Base-by-base conservation (phyloP, 2,797 vertebrate species). In the Lindbergichthys nudifrons region DNA sequence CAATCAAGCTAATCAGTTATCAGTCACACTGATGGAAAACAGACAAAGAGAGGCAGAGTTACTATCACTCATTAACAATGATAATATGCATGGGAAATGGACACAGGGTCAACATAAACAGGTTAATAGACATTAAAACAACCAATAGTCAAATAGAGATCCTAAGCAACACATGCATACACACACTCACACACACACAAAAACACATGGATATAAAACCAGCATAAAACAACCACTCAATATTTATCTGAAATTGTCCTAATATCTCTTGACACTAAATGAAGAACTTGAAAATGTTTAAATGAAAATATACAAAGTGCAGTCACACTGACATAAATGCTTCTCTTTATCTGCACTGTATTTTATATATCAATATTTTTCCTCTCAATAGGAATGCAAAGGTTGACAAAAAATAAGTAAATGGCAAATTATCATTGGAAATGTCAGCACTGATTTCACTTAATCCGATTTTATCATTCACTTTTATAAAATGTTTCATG, bases 371-470 rank as follows among this genome's bases (percentile, higher is more conserved):
- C 4, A 12, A 36, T 19, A 9, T 12, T 15, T 51, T 23, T 23
- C 41, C 7, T 19, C n/a, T 39, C 4, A 76, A 45, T 65, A 56
- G 47, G 5, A 53, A 70, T 60, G 36, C 19, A 48, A 73, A 66
- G 66, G 18, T 36, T 6, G 32, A 36, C 6, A 9, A 36, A 9
- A 36, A 36, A 36, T 9, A 36, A 36, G 36, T 23, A 52, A 71
- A 66, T 66, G 18, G 30, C 19, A 21, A 72, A 77, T 73, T 53
- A 75, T 71, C 42, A 69, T 41, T 52, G 53, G 42, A 87, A 82
- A 74, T 70, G 63, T 80, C 80, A 81, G 58, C 72, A 30, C 43
- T 23, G 59, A 70, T 80, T 84, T 85, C 42, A 85, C 69, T 87
- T 79, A 83, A 86, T 83, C 61, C 12, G 66, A 73, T 83, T 79